Percentiles rank a stretch among this genome's conserved stretches.
Evolutionary conservation across 2,113 vertebrate species (phyloP).

Genomic region (Aleadryas rufinucha): DNA sequence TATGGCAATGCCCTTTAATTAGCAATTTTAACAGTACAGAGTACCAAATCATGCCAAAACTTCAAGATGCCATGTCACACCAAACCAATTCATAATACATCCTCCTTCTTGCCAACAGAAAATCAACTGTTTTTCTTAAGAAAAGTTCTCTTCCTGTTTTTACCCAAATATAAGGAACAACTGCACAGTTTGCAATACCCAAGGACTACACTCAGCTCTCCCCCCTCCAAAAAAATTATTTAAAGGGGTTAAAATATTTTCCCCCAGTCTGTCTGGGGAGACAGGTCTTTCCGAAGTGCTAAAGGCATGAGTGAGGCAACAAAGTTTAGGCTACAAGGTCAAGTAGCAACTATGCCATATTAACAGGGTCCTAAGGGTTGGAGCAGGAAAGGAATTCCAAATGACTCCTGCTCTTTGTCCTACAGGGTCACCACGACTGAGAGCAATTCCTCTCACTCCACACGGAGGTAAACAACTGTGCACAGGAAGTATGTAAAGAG

Average conservation of each 20-base stretch:
- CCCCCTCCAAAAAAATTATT: rapidly evolving
- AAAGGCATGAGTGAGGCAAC: not conserved
- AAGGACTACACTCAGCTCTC: not conserved
- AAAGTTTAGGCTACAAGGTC: not conserved
- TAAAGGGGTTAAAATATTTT: not conserved
- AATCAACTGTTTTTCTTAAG: not conserved
- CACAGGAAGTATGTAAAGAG: not conserved
- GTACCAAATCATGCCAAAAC: not conserved
- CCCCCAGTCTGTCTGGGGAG: not conserved
- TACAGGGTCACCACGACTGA: not conserved
- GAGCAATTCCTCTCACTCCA: not conserved
- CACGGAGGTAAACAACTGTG: not conserved
- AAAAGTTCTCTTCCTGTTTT: not conserved
- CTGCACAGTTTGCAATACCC: not conserved
- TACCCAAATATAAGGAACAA: not conserved
- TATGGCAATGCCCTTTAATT: not conserved
- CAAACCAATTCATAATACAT: not conserved
- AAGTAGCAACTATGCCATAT: not conserved
- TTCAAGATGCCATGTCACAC: not conserved
- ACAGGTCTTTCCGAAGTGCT: not conserved
- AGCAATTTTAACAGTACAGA: not conserved
- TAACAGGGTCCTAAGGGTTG: not conserved
- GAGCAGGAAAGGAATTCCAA: not conserved
- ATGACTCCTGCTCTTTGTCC: not conserved
- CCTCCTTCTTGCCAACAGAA: not conserved